phyloP scores from a whole-genome alignment of 1,140 invertebrate genomes.

The Zaprionus capensis region DNA sequence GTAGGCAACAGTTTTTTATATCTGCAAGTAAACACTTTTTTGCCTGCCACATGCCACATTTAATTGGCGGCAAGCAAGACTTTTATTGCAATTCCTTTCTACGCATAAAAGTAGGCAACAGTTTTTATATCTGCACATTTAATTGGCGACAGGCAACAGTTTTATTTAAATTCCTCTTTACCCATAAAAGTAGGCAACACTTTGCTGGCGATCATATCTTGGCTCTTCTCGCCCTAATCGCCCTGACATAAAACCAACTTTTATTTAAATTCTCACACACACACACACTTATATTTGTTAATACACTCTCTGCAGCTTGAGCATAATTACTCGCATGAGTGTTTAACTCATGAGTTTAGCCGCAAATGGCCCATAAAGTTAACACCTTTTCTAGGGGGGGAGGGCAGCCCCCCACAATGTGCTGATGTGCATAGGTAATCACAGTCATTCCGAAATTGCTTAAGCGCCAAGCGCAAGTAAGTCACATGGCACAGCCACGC shows the following conservation, averaged over 20 bases:
- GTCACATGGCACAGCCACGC: slow-evolving; percentile 74
- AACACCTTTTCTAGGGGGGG: slow-evolving; percentile 25
- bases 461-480: slow-evolving; percentile 59
- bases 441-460: slow-evolving; percentile 62
- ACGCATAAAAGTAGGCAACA: slow-evolving; percentile 30
- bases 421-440: slow-evolving; percentile 62
- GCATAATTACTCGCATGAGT: slow-evolving; percentile 30
- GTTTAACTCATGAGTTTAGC: slow-evolving; percentile 6
- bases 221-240: not conserved
- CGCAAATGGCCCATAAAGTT: slow-evolving; percentile 42
- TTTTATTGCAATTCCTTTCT: too few relatives aligned
- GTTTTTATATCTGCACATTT: not conserved
- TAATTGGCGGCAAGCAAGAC: not conserved
- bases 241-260: not conserved
- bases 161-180: not conserved
- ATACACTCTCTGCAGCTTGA: not conserved
- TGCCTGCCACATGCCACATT: not conserved
- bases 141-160: not conserved
- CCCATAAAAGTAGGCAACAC: slow-evolving; percentile 33
- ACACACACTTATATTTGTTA: not conserved
- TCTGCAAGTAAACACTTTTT: not conserved
- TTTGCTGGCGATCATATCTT: slow-evolving; percentile 10
- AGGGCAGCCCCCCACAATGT: slow-evolving; percentile 26
- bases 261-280: slow-evolving; percentile 16
- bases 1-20: slow-evolving; percentile 27